Evolutionary conservation across 2,888 invertebrate genomes (phyloP).

Genomic region (Tanaodytes sp.): DNA sequence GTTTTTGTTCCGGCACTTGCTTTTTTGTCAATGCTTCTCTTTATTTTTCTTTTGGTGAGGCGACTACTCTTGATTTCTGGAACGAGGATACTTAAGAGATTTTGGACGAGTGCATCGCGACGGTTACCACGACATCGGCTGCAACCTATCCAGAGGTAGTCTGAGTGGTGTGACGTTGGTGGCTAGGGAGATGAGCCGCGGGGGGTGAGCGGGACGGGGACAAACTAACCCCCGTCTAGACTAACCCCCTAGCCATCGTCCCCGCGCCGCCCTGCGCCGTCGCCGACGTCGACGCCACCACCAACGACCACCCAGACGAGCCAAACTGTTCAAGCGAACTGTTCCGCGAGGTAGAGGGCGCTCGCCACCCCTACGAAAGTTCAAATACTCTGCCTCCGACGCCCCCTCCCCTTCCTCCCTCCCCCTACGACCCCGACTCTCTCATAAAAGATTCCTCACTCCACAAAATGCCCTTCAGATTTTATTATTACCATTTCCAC

Average conservation of each 20-base stretch:
- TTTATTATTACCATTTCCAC: conserved; percentile 66
- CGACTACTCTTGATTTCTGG: conserved; percentile 50
- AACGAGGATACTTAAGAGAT: conserved; percentile 64
- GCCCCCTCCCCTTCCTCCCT: no score
- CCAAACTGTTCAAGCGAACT: conserved; percentile 71
- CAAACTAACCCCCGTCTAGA: conserved; percentile 67
- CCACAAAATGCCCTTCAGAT: conserved; percentile 62
- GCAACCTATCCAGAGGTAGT: conserved; percentile 69
- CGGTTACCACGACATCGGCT: conserved; percentile 68
- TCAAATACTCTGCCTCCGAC: conserved; percentile 66
- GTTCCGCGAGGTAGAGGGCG: conserved; percentile 59
- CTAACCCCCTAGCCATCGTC: conserved; percentile 63
- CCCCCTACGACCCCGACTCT: conserved; percentile 53
- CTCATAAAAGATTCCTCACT: conserved; percentile 55
- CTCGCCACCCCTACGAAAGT: conserved; percentile 60
- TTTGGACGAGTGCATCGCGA: conserved; percentile 66
- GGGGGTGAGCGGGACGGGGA: conserved; percentile 58
- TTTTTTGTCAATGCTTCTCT: conserved; percentile 42
- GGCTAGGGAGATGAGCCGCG: conserved; percentile 55
- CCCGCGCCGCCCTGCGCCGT: conserved; percentile 26
- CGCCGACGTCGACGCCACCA: conserved; percentile 14
- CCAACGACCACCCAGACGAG: conserved; percentile 66
- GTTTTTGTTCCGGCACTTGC: conserved; percentile 37
- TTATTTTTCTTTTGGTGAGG: conserved; percentile 45
- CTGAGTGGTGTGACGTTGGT: conserved; percentile 59